Evolutionary conservation across 2,797 vertebrate genomes (phyloP).

Genomic region (Diceros bicornis): DNA sequence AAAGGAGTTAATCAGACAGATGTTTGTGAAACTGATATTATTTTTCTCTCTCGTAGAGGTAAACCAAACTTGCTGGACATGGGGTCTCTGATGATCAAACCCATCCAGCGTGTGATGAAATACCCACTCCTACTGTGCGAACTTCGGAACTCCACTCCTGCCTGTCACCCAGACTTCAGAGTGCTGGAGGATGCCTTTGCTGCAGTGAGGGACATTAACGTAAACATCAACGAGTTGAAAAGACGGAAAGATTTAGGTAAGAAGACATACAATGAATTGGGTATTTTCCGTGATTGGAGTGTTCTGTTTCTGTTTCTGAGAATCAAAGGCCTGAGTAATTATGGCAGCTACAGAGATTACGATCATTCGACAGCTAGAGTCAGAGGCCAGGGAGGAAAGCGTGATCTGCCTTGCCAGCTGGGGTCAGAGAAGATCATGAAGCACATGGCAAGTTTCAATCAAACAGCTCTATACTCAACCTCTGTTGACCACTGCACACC

Average conservation of each 20-base stretch:
- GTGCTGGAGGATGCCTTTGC: conserved; percentile 93
- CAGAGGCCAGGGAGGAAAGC: background rate
- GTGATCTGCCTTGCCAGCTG: background rate
- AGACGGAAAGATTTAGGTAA: conserved; percentile 98
- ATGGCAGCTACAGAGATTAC: rapidly evolving
- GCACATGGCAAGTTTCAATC: background rate
- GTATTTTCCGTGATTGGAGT: background rate
- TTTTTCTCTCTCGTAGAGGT: conserved; percentile 90
- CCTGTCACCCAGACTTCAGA: conserved; percentile 93
- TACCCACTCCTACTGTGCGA: conserved; percentile 96
- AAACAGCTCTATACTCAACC: background rate
- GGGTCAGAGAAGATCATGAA: background rate
- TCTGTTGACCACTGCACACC: background rate
- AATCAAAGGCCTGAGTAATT: background rate
- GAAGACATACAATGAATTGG: conserved; percentile 26
- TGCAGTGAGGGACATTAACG: conserved; percentile 93
- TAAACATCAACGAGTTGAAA: conserved; percentile 98
- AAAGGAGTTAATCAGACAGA: conserved; percentile 69
- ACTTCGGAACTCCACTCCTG: conserved; percentile 95
- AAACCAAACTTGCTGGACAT: conserved; percentile 96
- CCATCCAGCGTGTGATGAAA: conserved; percentile 98
- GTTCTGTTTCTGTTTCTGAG: background rate
- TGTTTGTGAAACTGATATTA: background rate
- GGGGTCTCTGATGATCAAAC: conserved; percentile 98
- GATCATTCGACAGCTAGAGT: background rate